Evolutionary conservation across 2,888 invertebrate genomes (phyloP), one percentile per base, ranked within the genome.

Genomic region (Biston stratarius): DNA sequence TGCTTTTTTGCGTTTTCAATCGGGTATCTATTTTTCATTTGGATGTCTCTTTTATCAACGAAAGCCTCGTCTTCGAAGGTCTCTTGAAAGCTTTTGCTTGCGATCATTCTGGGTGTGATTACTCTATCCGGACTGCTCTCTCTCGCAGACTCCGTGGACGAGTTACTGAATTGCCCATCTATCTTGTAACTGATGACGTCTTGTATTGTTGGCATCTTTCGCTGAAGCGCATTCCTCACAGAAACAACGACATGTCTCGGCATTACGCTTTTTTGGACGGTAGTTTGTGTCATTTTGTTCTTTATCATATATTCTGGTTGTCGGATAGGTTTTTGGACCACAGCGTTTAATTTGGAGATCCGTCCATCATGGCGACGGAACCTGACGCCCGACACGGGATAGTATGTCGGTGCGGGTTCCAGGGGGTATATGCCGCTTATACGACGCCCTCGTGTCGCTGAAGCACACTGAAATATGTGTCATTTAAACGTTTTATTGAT

Each of bases 381-480:
- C 0, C 79, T 79, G 0, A 89, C 74, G 1, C 71, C 81, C 6
- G 85, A 75, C 6, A 75, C 64, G 61, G 73, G 74, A 42, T 40
- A 62, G 33, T n/a, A 15, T 10, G 67, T 9, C 48, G 72, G 69
- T 62, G 71, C 72, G 6, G 74, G 64, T 45, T 74, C 64, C 1
- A 89, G 72, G 0, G 89, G 87, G 62, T 86, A 88, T 12, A 90
- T 83, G 0, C 89, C 89, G 40, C 88, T 91, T 7, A 90, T 2
- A 24, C 74, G 76, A n/a, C 85, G 80, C 14, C 79, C 76, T 1
- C 79, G 77, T 11, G 64, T 65, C 48, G 68, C 69, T 5, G 75
- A 57, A 1, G 65, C 61, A 6, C 65, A 71, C 85, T 85, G 77
- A 15, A 81, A 82, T 12, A 33, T 7, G 10, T 7, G 8, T 24